Conservation (phyloP, 2,888 invertebrate species). For the Incurvaria masculella region DNA sequence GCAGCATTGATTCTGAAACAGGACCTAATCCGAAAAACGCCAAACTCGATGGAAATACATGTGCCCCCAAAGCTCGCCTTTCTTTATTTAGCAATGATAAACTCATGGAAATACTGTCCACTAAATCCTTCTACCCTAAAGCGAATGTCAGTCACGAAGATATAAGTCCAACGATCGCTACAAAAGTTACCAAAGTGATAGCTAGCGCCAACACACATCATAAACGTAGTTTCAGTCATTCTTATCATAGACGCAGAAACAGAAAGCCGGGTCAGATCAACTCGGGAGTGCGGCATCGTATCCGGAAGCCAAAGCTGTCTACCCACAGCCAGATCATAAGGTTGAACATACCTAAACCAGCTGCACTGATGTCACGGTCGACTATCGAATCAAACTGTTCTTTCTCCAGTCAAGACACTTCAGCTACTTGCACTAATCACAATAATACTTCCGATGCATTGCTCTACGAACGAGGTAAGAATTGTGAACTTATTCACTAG, state of each 20-base stretch:
- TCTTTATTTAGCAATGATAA: constrained; percentile 44
- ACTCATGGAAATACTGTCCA: constrained; percentile 46
- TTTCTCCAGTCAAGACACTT: constrained; percentile 32
- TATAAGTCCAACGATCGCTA: constrained; percentile 29
- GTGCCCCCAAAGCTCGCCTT: constrained; percentile 40
- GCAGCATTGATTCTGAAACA: constrained; percentile 27
- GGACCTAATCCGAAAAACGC: constrained; percentile 37
- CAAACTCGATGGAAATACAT: constrained; percentile 27
- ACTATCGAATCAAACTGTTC: constrained; percentile 13
- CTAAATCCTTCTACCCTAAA: constrained; percentile 57
- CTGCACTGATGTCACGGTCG: background rate
- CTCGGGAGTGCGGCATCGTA: constrained; percentile 61
- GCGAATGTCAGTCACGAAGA: constrained; percentile 42
- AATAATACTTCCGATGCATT: constrained; percentile 20
- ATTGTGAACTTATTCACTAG: no score
- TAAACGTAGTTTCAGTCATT: constrained; percentile 26
- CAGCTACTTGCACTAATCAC: no score
- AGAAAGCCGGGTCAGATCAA: constrained; percentile 60
- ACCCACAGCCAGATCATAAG: constrained; percentile 24
- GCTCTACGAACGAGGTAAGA: background rate
- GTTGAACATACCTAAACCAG: constrained; percentile 10
- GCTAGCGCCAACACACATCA: constrained; percentile 23
- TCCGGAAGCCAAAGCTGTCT: constrained; percentile 58
- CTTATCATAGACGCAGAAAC: constrained; percentile 28
- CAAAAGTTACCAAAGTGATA: constrained; percentile 35